phyloP scores from a whole-genome alignment of 2,888 invertebrate species.

The Macaria liturata region DNA sequence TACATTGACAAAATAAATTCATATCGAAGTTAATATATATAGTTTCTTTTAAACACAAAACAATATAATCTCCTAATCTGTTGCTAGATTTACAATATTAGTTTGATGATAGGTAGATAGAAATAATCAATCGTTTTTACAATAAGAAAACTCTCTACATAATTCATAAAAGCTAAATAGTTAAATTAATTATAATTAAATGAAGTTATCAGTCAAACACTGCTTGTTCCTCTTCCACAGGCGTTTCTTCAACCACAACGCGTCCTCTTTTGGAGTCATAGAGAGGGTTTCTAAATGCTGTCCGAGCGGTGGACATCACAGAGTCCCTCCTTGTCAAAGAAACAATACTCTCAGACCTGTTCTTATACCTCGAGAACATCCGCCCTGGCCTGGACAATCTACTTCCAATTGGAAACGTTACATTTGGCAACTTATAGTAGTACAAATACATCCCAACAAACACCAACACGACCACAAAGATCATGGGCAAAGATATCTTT shows the following conservation, averaged over 20 bases:
- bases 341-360: conserved; percentile 69
- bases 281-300: conserved; percentile 71
- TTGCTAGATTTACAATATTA: too few relatives aligned
- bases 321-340: conserved; percentile 71
- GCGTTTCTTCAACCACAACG: conserved; percentile 55
- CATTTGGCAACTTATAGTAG: conserved; percentile 57
- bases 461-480: conserved; percentile 56
- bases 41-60: too few relatives aligned
- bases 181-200: too few relatives aligned
- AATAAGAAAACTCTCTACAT: too few relatives aligned
- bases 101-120: too few relatives aligned
- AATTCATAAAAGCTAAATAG: too few relatives aligned
- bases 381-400: conserved; percentile 37
- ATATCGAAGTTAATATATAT: too few relatives aligned
- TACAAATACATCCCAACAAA: conserved; percentile 60
- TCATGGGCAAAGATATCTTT: conserved; percentile 63
- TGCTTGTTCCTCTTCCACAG: conserved; percentile 43
- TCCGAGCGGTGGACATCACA: conserved; percentile 44
- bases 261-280: conserved; percentile 70
- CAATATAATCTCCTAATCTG: too few relatives aligned
- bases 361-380: conserved; percentile 59
- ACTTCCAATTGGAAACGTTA: conserved; percentile 40
- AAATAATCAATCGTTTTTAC: too few relatives aligned
- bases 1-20: too few relatives aligned
- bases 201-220: too few relatives aligned